Conservation (phyloP, 2,888 invertebrate species). For the Campopleginae sp. region DNA sequence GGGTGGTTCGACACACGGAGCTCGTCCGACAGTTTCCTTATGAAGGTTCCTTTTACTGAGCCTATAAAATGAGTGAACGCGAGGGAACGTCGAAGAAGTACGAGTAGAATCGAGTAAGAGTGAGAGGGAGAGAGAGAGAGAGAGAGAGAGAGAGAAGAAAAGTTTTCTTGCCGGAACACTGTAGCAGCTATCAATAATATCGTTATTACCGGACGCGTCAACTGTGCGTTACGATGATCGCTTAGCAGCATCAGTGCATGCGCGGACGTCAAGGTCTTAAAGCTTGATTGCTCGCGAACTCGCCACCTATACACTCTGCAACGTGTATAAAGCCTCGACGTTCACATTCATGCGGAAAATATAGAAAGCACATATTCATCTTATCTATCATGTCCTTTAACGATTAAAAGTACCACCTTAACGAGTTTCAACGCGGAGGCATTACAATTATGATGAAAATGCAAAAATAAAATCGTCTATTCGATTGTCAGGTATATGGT, state of each 20-base stretch:
- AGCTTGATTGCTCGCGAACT: constrained; percentile 59
- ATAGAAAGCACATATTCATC: neutral
- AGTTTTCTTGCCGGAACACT: constrained; percentile 65
- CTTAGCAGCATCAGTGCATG: constrained; percentile 49
- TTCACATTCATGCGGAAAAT: neutral
- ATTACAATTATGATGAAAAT: constrained; percentile 29
- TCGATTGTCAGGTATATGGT: neutral
- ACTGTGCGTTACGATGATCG: constrained; percentile 63
- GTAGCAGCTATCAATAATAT: constrained; percentile 69
- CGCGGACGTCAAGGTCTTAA: constrained; percentile 61
- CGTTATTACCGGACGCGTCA: constrained; percentile 70
- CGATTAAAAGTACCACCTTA: constrained; percentile 52
- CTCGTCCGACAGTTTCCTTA: constrained; percentile 62
- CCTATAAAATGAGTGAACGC: constrained; percentile 59
- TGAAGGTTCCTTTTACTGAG: constrained; percentile 55
- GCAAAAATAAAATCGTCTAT: constrained; percentile 2
- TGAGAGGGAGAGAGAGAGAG: constrained; percentile 9
- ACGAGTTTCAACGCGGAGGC: constrained; percentile 36
- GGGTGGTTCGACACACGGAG: constrained; percentile 55
- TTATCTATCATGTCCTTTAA: constrained; percentile 25
- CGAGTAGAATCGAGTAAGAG: constrained; percentile 23
- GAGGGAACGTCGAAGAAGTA: constrained; percentile 34
- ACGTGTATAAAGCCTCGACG: neutral
- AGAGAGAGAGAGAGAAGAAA: constrained; percentile 26
- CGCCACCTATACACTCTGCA: constrained; percentile 29